Conservation (phyloP, 2,113 vertebrate species). For the Alethe diademata region DNA sequence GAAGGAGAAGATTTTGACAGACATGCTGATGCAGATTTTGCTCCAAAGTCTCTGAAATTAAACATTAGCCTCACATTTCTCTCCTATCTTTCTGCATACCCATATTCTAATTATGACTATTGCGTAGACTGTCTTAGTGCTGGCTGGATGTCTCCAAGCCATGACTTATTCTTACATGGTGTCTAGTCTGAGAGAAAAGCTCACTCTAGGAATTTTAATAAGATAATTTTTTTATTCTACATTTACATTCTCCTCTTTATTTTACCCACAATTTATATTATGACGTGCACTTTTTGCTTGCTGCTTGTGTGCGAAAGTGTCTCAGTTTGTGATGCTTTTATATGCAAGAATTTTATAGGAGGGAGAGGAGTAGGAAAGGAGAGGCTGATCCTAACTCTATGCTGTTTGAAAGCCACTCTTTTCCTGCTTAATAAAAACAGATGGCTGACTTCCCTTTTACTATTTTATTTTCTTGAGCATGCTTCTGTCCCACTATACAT, state of each 20-base stretch:
- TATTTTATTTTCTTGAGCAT: neutral
- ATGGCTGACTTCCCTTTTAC: neutral
- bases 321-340: neutral
- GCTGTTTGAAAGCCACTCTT: conserved; percentile 10
- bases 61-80: neutral
- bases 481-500: neutral
- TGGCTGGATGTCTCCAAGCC: neutral
- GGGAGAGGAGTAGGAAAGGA: neutral
- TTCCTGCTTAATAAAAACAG: neutral
- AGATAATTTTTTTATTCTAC: neutral
- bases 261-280: neutral
- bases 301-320: neutral
- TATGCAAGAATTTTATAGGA: neutral
- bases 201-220: neutral
- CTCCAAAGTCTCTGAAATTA: neutral
- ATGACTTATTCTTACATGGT: neutral
- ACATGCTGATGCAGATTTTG: neutral
- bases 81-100: neutral
- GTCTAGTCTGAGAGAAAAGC: neutral
- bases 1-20: neutral
- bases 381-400: neutral
- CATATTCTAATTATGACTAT: neutral
- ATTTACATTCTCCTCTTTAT: neutral
- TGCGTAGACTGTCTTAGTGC: neutral
- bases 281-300: neutral